These are phyloP conservation scores for Elephas maximus DNA, from an alignment of 2,113 vertebrate genomes.

Conservation along the genomic window DNA sequence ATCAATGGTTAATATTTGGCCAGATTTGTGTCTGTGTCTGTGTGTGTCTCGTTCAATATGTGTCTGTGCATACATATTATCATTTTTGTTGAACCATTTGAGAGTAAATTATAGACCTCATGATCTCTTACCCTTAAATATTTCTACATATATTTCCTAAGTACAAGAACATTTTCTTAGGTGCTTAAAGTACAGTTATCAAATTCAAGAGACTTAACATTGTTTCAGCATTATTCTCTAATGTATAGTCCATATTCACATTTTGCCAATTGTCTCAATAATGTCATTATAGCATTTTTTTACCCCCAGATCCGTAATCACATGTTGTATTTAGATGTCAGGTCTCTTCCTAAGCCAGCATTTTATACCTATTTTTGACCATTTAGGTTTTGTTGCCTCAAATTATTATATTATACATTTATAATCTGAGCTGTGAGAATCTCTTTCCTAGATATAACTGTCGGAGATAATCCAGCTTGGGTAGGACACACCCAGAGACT, in stretches of 20 bases:
- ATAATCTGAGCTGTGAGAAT: background rate
- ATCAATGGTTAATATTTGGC: background rate
- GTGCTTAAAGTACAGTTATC: background rate
- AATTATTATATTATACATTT: background rate
- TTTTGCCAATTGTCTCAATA: background rate
- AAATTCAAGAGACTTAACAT: background rate
- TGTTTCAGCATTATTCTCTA: background rate
- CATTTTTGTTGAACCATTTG: background rate
- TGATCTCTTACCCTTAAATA: background rate
- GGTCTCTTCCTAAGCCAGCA: background rate
- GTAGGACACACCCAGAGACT: too few relatives aligned
- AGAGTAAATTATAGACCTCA: background rate
- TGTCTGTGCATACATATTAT: background rate
- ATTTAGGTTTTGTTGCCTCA: background rate
- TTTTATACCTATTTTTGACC: background rate
- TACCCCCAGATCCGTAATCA: background rate
- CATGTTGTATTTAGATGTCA: background rate
- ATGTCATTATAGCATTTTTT: background rate
- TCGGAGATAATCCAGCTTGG: background rate
- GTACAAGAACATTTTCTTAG: background rate
- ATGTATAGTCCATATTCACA: background rate
- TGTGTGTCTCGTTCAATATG: background rate
- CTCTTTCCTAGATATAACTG: background rate
- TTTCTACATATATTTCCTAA: background rate
- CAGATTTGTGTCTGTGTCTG: background rate